Evolutionary conservation across 2,797 vertebrate genomes (phyloP).

Genomic region (Poliocrania exsul): DNA sequence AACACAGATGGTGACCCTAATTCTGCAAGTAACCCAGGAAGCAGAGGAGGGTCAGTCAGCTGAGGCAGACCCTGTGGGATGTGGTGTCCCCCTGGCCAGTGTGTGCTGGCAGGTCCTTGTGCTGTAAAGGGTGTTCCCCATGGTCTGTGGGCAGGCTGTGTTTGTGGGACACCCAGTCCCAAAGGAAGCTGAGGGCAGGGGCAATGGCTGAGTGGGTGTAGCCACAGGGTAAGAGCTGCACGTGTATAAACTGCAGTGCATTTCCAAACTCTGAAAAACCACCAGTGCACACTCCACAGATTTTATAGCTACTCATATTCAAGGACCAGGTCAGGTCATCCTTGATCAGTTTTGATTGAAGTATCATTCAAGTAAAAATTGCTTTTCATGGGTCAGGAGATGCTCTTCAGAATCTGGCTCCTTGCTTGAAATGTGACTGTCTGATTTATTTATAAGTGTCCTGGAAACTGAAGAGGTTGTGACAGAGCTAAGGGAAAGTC

Average conservation of each 20-base stretch:
- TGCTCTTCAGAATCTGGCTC: not conserved
- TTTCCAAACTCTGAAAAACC: not conserved
- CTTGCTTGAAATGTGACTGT: not conserved
- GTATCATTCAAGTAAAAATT: not conserved
- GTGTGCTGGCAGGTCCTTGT: not conserved
- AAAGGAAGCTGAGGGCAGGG: not conserved
- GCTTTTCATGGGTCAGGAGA: not conserved
- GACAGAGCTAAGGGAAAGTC: not conserved
- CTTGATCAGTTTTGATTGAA: conserved; percentile 5
- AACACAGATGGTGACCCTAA: not conserved
- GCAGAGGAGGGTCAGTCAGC: not conserved
- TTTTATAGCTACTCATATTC: not conserved
- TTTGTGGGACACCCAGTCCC: not conserved
- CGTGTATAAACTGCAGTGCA: accelerated
- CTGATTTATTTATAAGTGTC: not conserved
- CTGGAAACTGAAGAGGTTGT: conserved; percentile 8
- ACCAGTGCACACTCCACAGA: not conserved
- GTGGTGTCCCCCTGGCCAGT: not conserved
- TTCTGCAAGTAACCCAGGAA: not conserved
- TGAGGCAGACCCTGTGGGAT: not conserved
- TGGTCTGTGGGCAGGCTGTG: not conserved
- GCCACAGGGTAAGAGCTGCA: not conserved
- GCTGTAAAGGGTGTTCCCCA: not conserved
- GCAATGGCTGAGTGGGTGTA: not conserved
- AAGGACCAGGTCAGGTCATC: not conserved